These are phyloP conservation scores for Molanna angustata DNA, from an alignment of 2,888 invertebrate species.

Conservation along the genomic window DNA sequence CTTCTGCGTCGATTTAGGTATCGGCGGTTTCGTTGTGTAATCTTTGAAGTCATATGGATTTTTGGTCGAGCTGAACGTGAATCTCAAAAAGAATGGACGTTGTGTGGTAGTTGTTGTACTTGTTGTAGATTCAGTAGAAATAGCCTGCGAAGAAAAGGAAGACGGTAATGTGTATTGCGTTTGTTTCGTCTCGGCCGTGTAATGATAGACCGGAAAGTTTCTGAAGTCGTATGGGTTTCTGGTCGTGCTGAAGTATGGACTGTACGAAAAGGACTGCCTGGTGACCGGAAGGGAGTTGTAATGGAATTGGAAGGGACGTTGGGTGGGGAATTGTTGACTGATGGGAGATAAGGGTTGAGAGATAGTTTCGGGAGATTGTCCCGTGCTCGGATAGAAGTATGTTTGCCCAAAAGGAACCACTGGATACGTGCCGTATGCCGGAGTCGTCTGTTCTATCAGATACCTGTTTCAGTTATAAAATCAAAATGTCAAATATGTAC, in stretches of 20 bases:
- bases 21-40: slow-evolving; percentile 36
- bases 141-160: slow-evolving; percentile 26
- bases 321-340: slow-evolving; percentile 39
- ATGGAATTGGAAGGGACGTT: slow-evolving; percentile 37
- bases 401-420: slow-evolving; percentile 32
- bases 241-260: slow-evolving; percentile 35
- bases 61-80: slow-evolving; percentile 52
- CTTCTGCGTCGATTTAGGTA: slow-evolving; percentile 38
- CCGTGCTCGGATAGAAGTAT: slow-evolving; percentile 31
- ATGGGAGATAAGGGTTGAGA: slow-evolving; percentile 39
- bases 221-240: slow-evolving; percentile 35
- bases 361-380: slow-evolving; percentile 33
- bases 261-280: slow-evolving; percentile 18
- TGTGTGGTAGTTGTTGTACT: slow-evolving; percentile 32
- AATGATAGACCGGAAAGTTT: slow-evolving; percentile 36
- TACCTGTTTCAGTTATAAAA: slow-evolving; percentile 26
- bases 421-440: slow-evolving; percentile 27
- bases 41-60: slow-evolving; percentile 57
- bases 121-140: slow-evolving; percentile 31
- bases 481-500: slow-evolving; percentile 13
- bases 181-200: slow-evolving; percentile 38
- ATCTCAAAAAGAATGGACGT: slow-evolving; percentile 41
- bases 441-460: slow-evolving; percentile 30
- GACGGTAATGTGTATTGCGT: slow-evolving; percentile 36
- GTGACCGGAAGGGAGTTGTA: slow-evolving; percentile 31